Base-by-base conservation (phyloP, 2,797 vertebrate genomes). In the Dermochelys coriacea region DNA sequence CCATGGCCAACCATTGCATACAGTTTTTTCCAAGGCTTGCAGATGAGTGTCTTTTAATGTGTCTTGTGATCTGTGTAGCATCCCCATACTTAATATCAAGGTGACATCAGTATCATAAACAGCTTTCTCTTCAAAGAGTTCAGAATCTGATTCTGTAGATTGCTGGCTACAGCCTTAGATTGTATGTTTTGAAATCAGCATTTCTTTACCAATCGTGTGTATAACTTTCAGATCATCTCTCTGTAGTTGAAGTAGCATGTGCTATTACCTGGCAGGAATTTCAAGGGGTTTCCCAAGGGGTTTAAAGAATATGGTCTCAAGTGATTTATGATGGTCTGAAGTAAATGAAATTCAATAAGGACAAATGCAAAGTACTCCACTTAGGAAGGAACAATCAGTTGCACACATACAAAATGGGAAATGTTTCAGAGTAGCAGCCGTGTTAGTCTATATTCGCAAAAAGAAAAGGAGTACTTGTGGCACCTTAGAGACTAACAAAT, bases 11-110 rank as follows among this genome's bases (percentile, higher is more conserved):
- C 64, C 41, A 2, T 3, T 2, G 3, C 71, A 64, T 45, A 64
- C 23, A 82, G 45, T 25, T 92, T 92, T 96, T 88, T 91, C 91
- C 83, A 61, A 45, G 49, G 91, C 37, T 84, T 80, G 91, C 5
- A 29, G 91, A 88, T 80, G 74, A 49, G 82, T 50, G 68, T 34
- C 55, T 96, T 85, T 80, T 49, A 64, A 55, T 0, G 2, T 95
- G 47, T 47, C 86, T 19, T 92, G 80, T 80, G 88, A 85, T 82
- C 47, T 80, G 74, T 37, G 41, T 5, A 68, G 68, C 87, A 92
- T 14, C 25, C 27, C 84, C 52, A 18, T 23, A 37, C 84, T 82
- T 23, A 21, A 54, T 10, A 41, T 49, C 10, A 7, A 82, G 78
- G 57, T n/a, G n/a, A 47, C n/a, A 91, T 91, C 34, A 31, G 7